Evolutionary conservation across 2,113 vertebrate species (phyloP).

Genomic region (Anolis sagrei): DNA sequence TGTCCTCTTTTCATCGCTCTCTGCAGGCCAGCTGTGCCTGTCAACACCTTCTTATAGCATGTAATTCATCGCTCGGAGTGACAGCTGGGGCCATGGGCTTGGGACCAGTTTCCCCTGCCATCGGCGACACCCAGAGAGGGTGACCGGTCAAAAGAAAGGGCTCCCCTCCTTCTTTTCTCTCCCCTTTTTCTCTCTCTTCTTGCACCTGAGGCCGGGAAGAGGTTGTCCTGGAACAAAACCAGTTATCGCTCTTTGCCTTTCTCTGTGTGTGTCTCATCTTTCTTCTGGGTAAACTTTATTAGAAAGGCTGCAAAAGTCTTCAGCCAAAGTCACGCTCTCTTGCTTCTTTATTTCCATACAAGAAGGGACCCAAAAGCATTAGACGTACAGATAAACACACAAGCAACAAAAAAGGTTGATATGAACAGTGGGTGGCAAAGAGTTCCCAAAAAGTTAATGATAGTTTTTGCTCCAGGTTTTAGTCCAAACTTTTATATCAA

Average conservation of each 20-base stretch:
- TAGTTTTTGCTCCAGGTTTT: too few species aligned
- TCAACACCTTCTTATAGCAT: constrained; percentile 95
- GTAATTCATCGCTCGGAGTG: constrained; percentile 92
- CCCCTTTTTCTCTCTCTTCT: neutral
- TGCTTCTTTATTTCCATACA: neutral
- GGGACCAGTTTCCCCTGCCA: constrained; percentile 86
- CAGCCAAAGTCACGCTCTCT: neutral
- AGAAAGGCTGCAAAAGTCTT: neutral
- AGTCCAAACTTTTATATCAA: too few species aligned
- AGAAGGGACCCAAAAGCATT: neutral
- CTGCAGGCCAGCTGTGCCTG: constrained; percentile 97
- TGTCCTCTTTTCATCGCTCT: constrained; percentile 92
- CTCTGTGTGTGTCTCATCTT: neutral
- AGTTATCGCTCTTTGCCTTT: neutral
- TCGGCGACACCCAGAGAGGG: constrained; percentile 80
- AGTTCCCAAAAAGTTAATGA: too few species aligned
- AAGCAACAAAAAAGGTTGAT: too few species aligned
- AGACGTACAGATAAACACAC: too few species aligned
- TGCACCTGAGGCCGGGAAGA: constrained; percentile 63
- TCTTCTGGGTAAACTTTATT: accelerated
- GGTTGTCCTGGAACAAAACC: constrained; percentile 34
- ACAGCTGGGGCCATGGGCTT: constrained; percentile 91
- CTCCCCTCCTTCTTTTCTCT: constrained; percentile 41
- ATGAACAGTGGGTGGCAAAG: too few species aligned
- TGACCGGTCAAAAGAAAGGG: constrained; percentile 63